Evolutionary conservation across 2,797 vertebrate genomes (phyloP), one percentile per base, ranked within the genome.

Genomic region (Anas capensis): DNA sequence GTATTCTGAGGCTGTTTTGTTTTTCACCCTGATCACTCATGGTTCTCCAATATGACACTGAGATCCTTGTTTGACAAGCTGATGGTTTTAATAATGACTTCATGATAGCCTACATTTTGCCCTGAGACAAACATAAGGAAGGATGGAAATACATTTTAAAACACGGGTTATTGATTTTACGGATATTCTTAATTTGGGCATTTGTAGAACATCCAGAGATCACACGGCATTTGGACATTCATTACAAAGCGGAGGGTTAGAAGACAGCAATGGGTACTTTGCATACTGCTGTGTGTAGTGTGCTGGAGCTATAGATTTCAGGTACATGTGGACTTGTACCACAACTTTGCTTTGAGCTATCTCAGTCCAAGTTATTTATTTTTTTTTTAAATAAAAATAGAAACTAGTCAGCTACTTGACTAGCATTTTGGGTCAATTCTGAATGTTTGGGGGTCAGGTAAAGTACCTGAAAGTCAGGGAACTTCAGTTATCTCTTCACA

Each of bases 221-320:
- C 46, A 58, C 29, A 27, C 18, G 53, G 51, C 4, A 9, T 23
- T 38, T 61, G 31, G 18, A 24, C 12, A 23, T 48, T 54, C 19
- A 6, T 56, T 73, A 3, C 9, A 20, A 82, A 53, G n/a, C 20
- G 0, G 2, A 33, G 42, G 10, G 46, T 44, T 60, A 14, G 16
- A 54, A 38, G 7, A 13, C 77, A 69, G 16, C 18, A 16, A 29
- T 3, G 2, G 8, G 2, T 1, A 0, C 40, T 36, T 20, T 49
- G 20, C 33, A 24, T 36, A 0, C 20, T 60, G 38, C 42, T 48
- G 29, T 0, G 0, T 1, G 1, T 12, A 2, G 5, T 5, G 21
- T 36, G 33, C 17, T 21, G 0, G 8, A 33, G 31, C 17, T 24
- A 0, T 11, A 33, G 27, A 8, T 38, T 38, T 75, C 36, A 56